Base-by-base conservation (phyloP, 2,113 vertebrate genomes). In the Nematolebias whitei region DNA sequence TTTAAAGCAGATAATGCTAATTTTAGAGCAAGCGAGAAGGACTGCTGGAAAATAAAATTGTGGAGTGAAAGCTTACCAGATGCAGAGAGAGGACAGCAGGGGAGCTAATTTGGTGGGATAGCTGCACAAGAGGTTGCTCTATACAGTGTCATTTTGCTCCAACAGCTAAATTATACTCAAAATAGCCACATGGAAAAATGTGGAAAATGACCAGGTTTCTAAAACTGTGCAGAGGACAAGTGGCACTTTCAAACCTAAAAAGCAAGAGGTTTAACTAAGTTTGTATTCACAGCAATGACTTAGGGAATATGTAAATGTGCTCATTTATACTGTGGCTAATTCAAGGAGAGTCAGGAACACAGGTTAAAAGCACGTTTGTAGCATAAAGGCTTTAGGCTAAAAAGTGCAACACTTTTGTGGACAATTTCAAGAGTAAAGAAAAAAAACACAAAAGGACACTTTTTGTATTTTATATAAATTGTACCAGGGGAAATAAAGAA, bases 101-200 rank as follows among this genome's bases (percentile, higher is more conserved):
- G 58, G 64, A 68, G 61, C 75, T 77, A 66, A 84, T 82, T 79
- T 64, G 85, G 80, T 82, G 51, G 75, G 72, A 70, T 41, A 67
- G 39, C 63, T 23, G 68, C 41, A 77, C 58, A 62, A 82, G 78
- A 82, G 82, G 72, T 35, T 26, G 15, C 68, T 73, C 64, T 67
- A 60, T 50, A 50, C 45, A 7, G 54, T 61, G 47, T 67, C 67
- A 70, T 80, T 72, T 71, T 15, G 49, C 53, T 47, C 74, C 5
- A 51, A 58, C 64, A 64, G 68, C 41, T 22, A 20, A 68, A 73
- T 80, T 76, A 64, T 2, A 62, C 52, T 22, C 51, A 70, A 57
- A 59, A 53, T 32, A 7, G 61, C 51, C 68, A 67, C 15, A 26
- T 51, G 23, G 48, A 13, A 59, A 68, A 72, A 67, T 16, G 26